Percentiles rank a stretch among this genome's conserved stretches.
phyloP scores from a whole-genome alignment of 2,113 vertebrate species.

The Etia nguti region DNA sequence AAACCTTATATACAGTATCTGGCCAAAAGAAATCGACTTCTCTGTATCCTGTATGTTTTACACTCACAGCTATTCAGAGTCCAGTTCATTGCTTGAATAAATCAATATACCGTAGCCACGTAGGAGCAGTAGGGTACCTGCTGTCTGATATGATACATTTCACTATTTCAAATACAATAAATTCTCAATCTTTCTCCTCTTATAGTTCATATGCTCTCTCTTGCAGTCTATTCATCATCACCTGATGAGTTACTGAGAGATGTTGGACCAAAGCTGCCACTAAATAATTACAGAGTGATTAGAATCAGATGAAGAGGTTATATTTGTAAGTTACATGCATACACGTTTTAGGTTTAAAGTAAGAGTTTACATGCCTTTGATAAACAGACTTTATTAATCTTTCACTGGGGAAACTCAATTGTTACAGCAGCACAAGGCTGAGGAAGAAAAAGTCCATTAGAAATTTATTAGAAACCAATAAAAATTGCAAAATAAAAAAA shows the following conservation, averaged over 20 bases:
- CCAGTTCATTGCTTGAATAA: neutral
- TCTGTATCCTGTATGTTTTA: neutral
- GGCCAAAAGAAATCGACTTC: neutral
- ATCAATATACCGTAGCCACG: neutral
- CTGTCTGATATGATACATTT: neutral
- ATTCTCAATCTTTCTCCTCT: neutral
- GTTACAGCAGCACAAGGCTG: neutral
- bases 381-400: neutral
- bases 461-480: neutral
- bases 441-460: neutral
- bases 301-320: neutral
- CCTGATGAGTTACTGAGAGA: neutral
- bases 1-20: neutral
- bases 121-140: neutral
- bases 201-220: neutral
- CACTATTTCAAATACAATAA: neutral
- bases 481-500: neutral
- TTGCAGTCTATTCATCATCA: neutral
- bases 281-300: neutral
- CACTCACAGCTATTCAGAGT: neutral
- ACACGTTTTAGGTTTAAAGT: neutral
- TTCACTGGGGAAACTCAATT: neutral
- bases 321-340: neutral
- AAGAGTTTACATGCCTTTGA: neutral
- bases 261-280: neutral